Conservation (phyloP, 2,888 invertebrate genomes). For the Encarsia formosa region DNA sequence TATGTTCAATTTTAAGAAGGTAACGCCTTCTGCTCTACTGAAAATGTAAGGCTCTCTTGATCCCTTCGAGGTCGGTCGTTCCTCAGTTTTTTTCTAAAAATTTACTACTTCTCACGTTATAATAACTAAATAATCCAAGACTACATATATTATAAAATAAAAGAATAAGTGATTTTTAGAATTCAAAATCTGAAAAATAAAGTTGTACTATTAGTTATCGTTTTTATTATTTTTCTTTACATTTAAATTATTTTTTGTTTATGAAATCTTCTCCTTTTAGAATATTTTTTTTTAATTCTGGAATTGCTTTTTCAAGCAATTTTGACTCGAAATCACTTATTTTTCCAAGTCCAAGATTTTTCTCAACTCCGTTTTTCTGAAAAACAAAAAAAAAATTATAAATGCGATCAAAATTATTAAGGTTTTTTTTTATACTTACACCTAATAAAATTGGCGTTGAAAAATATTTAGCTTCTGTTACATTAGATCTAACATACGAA, state of each 20-base stretch:
- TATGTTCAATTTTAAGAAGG: too few relatives aligned
- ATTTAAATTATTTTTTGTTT: constrained; percentile 55
- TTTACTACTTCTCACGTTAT: too few relatives aligned
- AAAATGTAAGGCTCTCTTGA: too few relatives aligned
- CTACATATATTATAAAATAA: too few relatives aligned
- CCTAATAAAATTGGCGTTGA: constrained; percentile 87
- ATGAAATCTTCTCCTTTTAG: constrained; percentile 91
- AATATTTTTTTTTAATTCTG: constrained; percentile 92
- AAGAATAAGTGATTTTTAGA: too few relatives aligned
- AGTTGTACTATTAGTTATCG: too few relatives aligned
- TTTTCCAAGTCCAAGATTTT: constrained; percentile 88
- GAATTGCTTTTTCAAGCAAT: constrained; percentile 81
- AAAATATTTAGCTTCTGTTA: constrained; percentile 90
- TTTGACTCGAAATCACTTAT: constrained; percentile 78
- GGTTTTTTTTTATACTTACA: constrained; percentile 48
- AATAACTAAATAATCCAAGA: too few relatives aligned
- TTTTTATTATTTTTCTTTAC: not conserved
- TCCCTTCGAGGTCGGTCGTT: too few relatives aligned
- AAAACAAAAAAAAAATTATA: constrained; percentile 30
- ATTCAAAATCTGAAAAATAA: too few relatives aligned
- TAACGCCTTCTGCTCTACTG: too few relatives aligned
- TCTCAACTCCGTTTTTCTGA: constrained; percentile 81
- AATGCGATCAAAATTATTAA: constrained; percentile 4
- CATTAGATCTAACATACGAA: constrained; percentile 82
- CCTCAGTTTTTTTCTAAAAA: too few relatives aligned